A percentile compares a stretch with the other conserved stretches of the same genome.
Conservation (phyloP, 2,113 vertebrate genomes). For the Parus major region DNA sequence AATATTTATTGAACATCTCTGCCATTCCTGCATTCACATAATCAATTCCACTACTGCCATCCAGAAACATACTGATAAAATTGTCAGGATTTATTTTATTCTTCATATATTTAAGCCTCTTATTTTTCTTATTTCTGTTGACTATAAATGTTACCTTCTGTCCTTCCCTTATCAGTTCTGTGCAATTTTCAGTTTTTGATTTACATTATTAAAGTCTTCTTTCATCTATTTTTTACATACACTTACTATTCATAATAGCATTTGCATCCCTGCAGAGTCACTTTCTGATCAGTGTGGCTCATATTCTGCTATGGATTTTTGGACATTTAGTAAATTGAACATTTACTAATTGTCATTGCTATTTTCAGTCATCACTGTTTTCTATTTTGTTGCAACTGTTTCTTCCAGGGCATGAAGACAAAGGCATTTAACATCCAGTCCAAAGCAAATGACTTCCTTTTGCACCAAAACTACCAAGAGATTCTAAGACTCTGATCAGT, state of each 20-base stretch:
- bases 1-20: background rate
- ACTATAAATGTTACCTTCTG: background rate
- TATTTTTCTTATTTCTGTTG: slow-evolving; percentile 27
- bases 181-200: background rate
- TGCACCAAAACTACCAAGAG: background rate
- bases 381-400: background rate
- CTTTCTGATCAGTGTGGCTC: background rate
- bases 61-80: background rate
- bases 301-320: background rate
- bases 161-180: background rate
- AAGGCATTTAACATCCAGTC: background rate
- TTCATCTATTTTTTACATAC: background rate
- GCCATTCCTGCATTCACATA: background rate
- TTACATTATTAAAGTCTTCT: background rate
- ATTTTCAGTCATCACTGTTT: background rate
- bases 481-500: background rate
- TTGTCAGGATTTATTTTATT: background rate
- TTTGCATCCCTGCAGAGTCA: background rate
- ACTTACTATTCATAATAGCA: background rate
- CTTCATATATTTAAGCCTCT: background rate
- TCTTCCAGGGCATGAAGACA: background rate
- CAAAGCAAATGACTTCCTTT: background rate
- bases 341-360: background rate
- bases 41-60: background rate
- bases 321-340: background rate